Conservation (phyloP, 2,113 vertebrate species). For the Ageneiosus marmoratus region DNA sequence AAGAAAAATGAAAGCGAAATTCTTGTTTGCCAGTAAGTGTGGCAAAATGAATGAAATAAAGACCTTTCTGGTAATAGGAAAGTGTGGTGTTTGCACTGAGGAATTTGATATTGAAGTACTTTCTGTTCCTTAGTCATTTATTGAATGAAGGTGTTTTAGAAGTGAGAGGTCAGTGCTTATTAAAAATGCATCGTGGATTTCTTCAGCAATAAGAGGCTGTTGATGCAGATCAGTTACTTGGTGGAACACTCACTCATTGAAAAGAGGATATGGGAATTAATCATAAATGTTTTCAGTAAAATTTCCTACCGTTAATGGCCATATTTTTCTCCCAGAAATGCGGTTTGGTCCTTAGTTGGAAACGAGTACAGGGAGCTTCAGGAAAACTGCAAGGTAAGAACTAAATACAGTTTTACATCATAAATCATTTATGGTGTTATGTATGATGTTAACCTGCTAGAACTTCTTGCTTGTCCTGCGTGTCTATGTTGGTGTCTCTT, state of each 20-base stretch:
- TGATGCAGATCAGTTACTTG: neutral
- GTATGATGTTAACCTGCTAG: neutral
- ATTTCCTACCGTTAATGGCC: constrained; percentile 5
- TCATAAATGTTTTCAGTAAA: neutral
- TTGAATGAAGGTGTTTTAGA: neutral
- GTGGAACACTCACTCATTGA: too few species aligned
- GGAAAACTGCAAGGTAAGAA: constrained; percentile 96
- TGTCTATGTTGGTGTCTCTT: neutral
- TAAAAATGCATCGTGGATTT: neutral
- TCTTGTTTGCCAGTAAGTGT: neutral
- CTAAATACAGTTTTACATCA: constrained; percentile 31
- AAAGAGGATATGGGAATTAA: neutral
- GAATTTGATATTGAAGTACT: neutral
- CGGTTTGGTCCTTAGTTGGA: constrained; percentile 98
- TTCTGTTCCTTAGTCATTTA: neutral
- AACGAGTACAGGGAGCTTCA: constrained; percentile 97
- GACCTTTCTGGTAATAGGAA: neutral
- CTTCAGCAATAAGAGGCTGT: neutral
- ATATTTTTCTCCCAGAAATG: constrained; percentile 80
- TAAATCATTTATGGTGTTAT: constrained; percentile 23
- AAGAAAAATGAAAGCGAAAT: neutral
- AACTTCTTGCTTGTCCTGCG: neutral
- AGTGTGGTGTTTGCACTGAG: accelerated
- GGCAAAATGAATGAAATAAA: neutral
- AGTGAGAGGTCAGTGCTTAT: neutral